phyloP scores from a whole-genome alignment of 1,140 invertebrate genomes.

The Aphelinus certus region DNA sequence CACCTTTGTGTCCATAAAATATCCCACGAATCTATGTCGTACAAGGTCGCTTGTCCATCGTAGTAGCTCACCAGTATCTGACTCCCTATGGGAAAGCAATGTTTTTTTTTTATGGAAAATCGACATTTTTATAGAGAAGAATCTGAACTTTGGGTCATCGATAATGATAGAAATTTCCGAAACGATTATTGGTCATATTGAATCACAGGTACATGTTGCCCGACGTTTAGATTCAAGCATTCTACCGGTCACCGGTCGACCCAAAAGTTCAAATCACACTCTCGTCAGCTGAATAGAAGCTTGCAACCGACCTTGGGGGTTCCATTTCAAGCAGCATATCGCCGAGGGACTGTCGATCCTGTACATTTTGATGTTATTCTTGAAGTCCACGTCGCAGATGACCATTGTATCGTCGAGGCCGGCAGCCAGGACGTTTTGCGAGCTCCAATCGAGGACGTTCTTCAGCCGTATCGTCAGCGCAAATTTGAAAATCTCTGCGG shows the following conservation, averaged over 20 bases:
- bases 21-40: background rate
- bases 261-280: no score
- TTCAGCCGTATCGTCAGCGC: constrained; percentile 23
- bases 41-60: constrained; percentile 14
- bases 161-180: no score
- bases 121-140: no score
- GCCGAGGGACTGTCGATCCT: background rate
- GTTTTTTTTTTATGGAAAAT: no score
- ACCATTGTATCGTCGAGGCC: background rate
- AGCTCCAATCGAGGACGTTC: constrained; percentile 49
- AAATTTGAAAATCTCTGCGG: constrained; percentile 38
- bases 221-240: no score
- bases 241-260: no score
- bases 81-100: background rate
- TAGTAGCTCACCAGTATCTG: constrained; percentile 14
- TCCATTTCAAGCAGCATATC: constrained; percentile 47
- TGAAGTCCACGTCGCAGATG: constrained; percentile 30
- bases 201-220: no score
- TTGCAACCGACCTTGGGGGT: constrained; percentile 39
- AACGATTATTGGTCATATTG: no score
- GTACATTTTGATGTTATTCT: background rate
- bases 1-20: constrained; percentile 15
- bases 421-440: constrained; percentile 39
- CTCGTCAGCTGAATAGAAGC: no score
- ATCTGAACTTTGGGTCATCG: no score